Percentiles rank a stretch among this genome's conserved stretches.
Evolutionary conservation across 2,113 vertebrate species (phyloP).

Genomic region (Caloenas nicobarica): DNA sequence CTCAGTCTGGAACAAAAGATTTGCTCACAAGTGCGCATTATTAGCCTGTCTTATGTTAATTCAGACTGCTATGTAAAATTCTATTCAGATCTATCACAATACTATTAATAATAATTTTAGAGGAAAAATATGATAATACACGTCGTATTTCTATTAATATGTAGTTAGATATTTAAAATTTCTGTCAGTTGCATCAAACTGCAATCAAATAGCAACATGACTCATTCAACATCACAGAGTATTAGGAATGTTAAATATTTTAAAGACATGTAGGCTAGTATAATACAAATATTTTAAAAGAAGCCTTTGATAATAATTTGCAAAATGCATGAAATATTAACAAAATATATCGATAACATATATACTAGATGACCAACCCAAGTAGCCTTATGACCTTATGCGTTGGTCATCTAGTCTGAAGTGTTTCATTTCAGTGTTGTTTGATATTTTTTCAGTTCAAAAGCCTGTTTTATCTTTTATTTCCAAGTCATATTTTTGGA

Average conservation of each 20-base stretch:
- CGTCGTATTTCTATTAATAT: not conserved
- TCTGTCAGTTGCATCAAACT: not conserved
- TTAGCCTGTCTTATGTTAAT: conserved; percentile 39
- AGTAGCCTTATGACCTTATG: not conserved
- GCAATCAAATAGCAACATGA: not conserved
- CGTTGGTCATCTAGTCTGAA: not conserved
- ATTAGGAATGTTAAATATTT: not conserved
- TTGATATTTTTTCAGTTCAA: not conserved
- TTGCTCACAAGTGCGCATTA: not conserved
- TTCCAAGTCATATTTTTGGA: not conserved
- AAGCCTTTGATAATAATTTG: not conserved
- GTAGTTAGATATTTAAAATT: not conserved
- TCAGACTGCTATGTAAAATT: not conserved
- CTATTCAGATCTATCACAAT: not conserved
- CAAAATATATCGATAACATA: not conserved
- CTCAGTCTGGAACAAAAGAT: conserved; percentile 4
- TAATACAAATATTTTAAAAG: not conserved
- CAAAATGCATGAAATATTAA: not conserved
- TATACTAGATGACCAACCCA: not conserved
- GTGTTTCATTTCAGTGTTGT: not conserved
- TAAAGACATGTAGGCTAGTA: not conserved
- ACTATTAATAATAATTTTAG: not conserved
- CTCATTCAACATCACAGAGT: not conserved
- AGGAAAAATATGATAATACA: not conserved
- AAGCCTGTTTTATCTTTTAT: not conserved